Evolutionary conservation across 2,888 invertebrate species (phyloP).

Genomic region (Pardosa pseudoannulata): DNA sequence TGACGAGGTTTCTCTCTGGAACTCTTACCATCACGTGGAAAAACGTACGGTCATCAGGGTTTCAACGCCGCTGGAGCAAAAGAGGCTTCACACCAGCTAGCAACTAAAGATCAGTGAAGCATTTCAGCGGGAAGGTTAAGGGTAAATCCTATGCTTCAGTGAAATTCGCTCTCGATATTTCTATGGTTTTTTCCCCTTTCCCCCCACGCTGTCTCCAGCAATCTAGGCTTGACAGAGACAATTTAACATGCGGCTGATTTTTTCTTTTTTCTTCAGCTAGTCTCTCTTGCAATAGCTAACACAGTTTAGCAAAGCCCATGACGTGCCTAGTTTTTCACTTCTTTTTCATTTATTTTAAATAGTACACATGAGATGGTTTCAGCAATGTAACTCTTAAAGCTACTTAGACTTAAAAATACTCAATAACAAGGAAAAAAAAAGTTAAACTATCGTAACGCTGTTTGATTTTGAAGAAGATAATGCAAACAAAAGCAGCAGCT

Average conservation of each 20-base stretch:
- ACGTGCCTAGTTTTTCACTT: not conserved
- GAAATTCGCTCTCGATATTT: not conserved
- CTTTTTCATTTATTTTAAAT: too few relatives aligned
- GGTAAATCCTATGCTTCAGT: slow-evolving; percentile 8
- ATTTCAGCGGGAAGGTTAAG: not conserved
- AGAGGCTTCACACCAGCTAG: not conserved
- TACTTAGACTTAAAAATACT: not conserved
- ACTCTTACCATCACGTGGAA: too few relatives aligned
- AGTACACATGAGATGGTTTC: too few relatives aligned
- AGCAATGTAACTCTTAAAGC: too few relatives aligned
- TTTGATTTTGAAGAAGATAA: not conserved
- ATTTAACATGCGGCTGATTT: slow-evolving; percentile 23
- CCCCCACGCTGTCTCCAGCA: not conserved
- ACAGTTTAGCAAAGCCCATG: not conserved
- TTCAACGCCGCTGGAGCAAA: slow-evolving; percentile 6
- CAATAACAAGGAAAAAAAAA: not conserved
- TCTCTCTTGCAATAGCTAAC: not conserved
- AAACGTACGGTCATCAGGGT: not conserved
- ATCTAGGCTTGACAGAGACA: slow-evolving; percentile 2
- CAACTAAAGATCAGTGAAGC: not conserved
- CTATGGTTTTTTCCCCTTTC: not conserved
- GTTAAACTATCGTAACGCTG: not conserved
- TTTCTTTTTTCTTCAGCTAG: too few relatives aligned
- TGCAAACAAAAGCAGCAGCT: not conserved
- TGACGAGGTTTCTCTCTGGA: too few relatives aligned